Evolutionary conservation across 2,797 vertebrate species (phyloP).

Genomic region (Capromys pilorides): DNA sequence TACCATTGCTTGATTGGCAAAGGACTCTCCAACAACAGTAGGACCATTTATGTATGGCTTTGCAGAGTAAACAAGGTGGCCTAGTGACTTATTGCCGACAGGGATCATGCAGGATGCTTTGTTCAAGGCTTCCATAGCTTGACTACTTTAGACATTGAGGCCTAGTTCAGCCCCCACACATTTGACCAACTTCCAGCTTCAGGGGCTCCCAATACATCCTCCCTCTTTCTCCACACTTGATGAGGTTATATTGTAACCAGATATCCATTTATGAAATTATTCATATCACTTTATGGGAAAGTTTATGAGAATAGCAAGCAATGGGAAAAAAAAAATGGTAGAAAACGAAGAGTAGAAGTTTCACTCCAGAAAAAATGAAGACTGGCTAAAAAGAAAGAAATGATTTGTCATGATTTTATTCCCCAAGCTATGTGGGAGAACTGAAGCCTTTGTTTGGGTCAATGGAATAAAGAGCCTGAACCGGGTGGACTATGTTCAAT

Average conservation of each 20-base stretch:
- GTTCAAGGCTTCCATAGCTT: too few species aligned
- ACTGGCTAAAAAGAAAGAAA: not conserved
- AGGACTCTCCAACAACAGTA: too few species aligned
- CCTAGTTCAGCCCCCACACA: too few species aligned
- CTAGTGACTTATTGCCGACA: too few species aligned
- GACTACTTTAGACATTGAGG: too few species aligned
- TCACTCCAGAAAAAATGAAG: not conserved
- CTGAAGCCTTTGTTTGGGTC: slow-evolving; percentile 25
- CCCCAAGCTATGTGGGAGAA: not conserved
- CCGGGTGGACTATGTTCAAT: not conserved
- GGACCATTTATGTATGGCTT: too few species aligned
- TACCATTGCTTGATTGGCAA: too few species aligned
- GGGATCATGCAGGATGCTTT: too few species aligned
- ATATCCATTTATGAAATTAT: not conserved
- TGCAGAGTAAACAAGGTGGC: too few species aligned
- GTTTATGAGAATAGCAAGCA: not conserved
- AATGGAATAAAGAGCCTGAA: not conserved
- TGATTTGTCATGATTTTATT: not conserved
- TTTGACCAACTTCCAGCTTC: too few species aligned
- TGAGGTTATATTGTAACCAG: not conserved
- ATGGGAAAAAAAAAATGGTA: not conserved
- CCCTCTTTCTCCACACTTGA: not conserved
- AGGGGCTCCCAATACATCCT: too few species aligned
- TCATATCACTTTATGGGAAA: not conserved
- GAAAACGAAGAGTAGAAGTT: slow-evolving; percentile 14